phyloP scores from a whole-genome alignment of 2,113 vertebrate species.

The Lepisosteus osseus region DNA sequence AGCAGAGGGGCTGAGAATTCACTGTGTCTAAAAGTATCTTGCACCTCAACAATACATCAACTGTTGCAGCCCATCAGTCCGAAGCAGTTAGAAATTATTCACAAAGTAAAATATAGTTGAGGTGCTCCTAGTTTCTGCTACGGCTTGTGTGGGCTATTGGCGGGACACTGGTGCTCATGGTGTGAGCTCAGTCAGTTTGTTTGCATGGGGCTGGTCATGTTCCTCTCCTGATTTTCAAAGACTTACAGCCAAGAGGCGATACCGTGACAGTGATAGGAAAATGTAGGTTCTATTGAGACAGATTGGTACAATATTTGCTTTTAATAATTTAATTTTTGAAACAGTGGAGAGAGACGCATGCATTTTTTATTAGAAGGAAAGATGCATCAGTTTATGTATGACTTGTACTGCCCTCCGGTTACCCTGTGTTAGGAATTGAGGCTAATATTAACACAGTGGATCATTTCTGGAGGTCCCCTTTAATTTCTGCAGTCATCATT shows the following conservation, averaged over 20 bases:
- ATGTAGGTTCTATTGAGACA: conserved; percentile 72
- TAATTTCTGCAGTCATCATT: conserved; percentile 16
- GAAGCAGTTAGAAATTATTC: conserved; percentile 81
- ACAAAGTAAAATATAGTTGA: conserved; percentile 64
- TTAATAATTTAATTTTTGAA: conserved; percentile 80
- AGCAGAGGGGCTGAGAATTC: conserved; percentile 66
- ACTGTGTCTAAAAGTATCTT: conserved; percentile 59
- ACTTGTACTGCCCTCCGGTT: conserved; percentile 18
- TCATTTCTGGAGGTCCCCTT: conserved; percentile 20
- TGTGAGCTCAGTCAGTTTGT: conserved; percentile 54
- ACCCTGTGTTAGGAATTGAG: conserved; percentile 19
- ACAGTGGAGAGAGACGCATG: conserved; percentile 54
- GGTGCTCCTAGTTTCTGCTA: conserved; percentile 35
- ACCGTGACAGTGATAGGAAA: conserved; percentile 62
- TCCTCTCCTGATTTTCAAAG: conserved; percentile 61
- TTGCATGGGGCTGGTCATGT: conserved; percentile 51
- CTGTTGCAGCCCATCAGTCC: conserved; percentile 59
- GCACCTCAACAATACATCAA: conserved; percentile 65
- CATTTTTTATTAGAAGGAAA: conserved; percentile 66
- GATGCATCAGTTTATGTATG: conserved; percentile 46
- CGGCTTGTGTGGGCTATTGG: conserved; percentile 29
- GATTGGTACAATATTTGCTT: conserved; percentile 75
- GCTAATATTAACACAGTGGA: conserved; percentile 26
- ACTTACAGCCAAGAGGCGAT: conserved; percentile 61
- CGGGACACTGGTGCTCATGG: conserved; percentile 1